These are phyloP conservation scores for Petrolisthes cinctipes DNA, from an alignment of 2,888 invertebrate genomes.

Conservation along the genomic window DNA sequence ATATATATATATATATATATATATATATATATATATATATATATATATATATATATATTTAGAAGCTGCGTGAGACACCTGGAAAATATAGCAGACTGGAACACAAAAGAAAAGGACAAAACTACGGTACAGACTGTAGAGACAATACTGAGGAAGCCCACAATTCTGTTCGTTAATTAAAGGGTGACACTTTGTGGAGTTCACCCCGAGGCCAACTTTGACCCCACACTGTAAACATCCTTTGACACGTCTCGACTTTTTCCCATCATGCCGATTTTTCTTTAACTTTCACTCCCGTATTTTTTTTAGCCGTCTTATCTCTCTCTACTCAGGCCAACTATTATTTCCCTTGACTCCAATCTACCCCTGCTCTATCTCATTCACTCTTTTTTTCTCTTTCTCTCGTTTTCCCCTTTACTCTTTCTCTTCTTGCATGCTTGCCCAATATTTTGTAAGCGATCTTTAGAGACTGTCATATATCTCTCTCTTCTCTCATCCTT, in stretches of 20 bases:
- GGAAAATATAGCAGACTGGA: too few species aligned
- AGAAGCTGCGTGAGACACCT: too few species aligned
- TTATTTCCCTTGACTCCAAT: background rate
- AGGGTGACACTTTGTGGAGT: background rate
- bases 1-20: too few species aligned
- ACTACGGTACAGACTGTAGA: background rate
- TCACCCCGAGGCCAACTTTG: background rate
- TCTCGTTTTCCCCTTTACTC: background rate
- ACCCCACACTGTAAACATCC: background rate
- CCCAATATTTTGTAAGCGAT: too few species aligned
- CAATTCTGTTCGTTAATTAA: background rate
- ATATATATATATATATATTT: too few species aligned
- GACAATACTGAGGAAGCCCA: background rate
- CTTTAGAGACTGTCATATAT: background rate
- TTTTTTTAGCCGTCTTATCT: background rate
- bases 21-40: too few species aligned
- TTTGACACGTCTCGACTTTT: background rate
- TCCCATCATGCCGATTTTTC: background rate
- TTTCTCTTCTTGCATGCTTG: background rate
- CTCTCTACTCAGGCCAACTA: background rate
- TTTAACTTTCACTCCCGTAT: background rate
- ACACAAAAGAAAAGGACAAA: too few species aligned
- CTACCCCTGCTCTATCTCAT: background rate
- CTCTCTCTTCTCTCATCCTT: background rate
- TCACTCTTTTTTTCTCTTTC: background rate